Evolutionary conservation across 1,140 invertebrate genomes (phyloP), one percentile per base, ranked within the genome.

Genomic region (Matsumurasca onukii): DNA sequence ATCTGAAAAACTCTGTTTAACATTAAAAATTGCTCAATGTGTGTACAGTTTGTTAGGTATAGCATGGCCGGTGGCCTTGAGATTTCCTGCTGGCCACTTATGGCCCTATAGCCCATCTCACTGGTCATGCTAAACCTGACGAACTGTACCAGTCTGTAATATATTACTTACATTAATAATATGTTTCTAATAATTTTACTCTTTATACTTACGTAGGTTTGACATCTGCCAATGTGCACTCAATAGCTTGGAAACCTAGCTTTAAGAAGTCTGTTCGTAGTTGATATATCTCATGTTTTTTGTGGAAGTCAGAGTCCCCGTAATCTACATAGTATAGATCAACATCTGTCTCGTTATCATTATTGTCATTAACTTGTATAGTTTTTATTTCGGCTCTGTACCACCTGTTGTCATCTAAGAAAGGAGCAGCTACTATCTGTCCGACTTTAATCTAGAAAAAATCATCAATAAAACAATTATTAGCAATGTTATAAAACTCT

Each of bases 261-360:
- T 84, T 83, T 1, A 92, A 78, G 76, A 92, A 89, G 76, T 93
- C 89, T 1, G 88, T 87, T 31, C 88, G 80, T 52, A 95, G 78
- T 73, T 89, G 86, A 68, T 84, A 85, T 1, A 94, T 75, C 59
- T 88, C 80, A 15, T 85, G 80, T n/a, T 79, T 80, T 0, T 81
- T 78, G 1, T 90, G 79, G 52, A 83, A 83, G 63, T 88, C 86
- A 52, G 84, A 86, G 77, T 94, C 90, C 0, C 92, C 92, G 79
- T 91, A 95, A 80, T 94, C 92, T 34, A 93, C 81, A 76, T 88
- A 93, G 75, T 89, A 91, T 2, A 94, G 79, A 73, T 87, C 84
- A 30, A 85, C 79, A 71, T 81, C 75, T 63, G 82, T 75, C 67
- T 82, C 77, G 27, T 81, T 78, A 0, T 81, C 78, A 75, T 86